A percentile compares a stretch with the other conserved stretches of the same genome.
These are phyloP conservation scores for Argyrosomus regius DNA, from an alignment of 2,797 vertebrate genomes.

Conservation along the genomic window DNA sequence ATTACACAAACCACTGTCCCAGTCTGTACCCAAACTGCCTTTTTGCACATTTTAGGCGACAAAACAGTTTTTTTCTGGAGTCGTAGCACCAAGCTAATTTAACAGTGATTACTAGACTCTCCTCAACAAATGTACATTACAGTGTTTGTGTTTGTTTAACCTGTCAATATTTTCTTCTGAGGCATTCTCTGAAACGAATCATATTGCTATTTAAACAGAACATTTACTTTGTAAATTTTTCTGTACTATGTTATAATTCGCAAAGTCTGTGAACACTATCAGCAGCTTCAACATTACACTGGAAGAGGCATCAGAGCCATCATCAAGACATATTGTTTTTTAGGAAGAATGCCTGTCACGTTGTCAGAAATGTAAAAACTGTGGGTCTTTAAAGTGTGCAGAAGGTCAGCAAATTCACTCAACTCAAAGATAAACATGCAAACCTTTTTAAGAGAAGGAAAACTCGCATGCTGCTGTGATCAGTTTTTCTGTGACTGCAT, in stretches of 20 bases:
- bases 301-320: neutral
- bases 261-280: neutral
- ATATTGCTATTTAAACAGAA: neutral
- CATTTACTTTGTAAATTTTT: neutral
- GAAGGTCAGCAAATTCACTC: constrained; percentile 35
- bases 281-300: neutral
- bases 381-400: constrained; percentile 26
- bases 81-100: neutral
- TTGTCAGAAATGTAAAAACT: constrained; percentile 18
- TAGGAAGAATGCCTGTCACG: constrained; percentile 30
- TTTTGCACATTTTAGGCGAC: neutral
- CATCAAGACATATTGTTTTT: constrained; percentile 1
- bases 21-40: neutral
- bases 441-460: constrained; percentile 31
- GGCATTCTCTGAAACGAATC: neutral
- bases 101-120: neutral
- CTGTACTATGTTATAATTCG: neutral
- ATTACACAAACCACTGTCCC: neutral
- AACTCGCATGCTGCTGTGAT: constrained; percentile 40
- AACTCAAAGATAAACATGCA: constrained; percentile 46
- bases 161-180: neutral
- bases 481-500: constrained; percentile 34
- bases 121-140: neutral
- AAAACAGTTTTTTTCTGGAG: constrained; percentile 10
- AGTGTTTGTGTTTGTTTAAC: neutral